Conservation (phyloP, 2,888 invertebrate genomes). For the Perdita meconis region DNA sequence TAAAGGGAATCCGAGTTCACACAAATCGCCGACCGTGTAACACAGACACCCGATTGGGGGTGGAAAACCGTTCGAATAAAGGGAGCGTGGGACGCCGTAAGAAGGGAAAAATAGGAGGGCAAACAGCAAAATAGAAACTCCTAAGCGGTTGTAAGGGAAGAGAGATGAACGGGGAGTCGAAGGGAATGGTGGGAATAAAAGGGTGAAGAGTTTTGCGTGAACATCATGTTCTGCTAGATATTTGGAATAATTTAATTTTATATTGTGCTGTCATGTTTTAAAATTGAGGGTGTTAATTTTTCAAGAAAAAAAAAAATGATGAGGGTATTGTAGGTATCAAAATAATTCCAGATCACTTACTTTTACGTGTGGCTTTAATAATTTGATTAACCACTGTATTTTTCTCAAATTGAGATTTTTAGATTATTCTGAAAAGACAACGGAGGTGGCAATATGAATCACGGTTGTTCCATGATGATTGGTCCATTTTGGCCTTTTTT, state of each 20-base stretch:
- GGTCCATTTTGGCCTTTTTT: too few relatives aligned
- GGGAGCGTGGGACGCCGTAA: slow-evolving; percentile 9
- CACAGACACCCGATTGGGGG: slow-evolving; percentile 10
- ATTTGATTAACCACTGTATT: too few relatives aligned
- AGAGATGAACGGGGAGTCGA: slow-evolving; percentile 5
- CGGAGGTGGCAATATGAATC: too few relatives aligned
- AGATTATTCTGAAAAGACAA: too few relatives aligned
- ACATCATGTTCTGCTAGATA: slow-evolving; percentile 1
- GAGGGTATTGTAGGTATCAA: too few relatives aligned
- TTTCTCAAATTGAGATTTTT: too few relatives aligned
- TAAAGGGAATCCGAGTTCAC: slow-evolving; percentile 52
- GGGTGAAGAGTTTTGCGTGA: slow-evolving; percentile 10
- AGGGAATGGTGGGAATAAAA: slow-evolving; percentile 6
- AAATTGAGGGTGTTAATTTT: too few relatives aligned
- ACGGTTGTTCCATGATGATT: too few relatives aligned
- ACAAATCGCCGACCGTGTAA: slow-evolving; percentile 41
- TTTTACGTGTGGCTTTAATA: too few relatives aligned
- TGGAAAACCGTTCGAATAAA: slow-evolving; percentile 18
- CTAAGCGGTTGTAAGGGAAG: slow-evolving; percentile 13
- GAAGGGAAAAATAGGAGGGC: slow-evolving; percentile 25
- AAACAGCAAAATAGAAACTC: slow-evolving; percentile 29
- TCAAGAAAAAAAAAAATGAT: too few relatives aligned
- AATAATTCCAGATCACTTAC: too few relatives aligned
- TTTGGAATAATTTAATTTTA: not conserved
- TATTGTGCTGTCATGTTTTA: too few relatives aligned